Evolutionary conservation across 2,888 invertebrate species (phyloP), one percentile per base, ranked within the genome.

Genomic region (Trimorus sp.): DNA sequence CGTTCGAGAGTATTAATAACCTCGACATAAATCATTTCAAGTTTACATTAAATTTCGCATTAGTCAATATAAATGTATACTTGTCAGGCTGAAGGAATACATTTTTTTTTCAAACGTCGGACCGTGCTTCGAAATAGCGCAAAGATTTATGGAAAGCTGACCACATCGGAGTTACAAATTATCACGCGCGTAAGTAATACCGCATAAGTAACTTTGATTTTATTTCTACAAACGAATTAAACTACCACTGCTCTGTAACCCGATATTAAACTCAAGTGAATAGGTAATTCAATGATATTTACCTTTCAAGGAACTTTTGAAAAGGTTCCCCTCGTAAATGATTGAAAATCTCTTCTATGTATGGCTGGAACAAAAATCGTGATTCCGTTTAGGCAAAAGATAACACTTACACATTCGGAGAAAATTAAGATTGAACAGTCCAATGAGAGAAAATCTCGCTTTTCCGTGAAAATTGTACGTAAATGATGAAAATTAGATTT

Each of bases 331-430:
- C 98, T 92, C 98, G 95, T 92, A 99, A 94, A 92, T 98, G 97
- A 93, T 97, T 98, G 93, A 98, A 99, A 92, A 99, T 99, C 95
- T 99, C 99, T 93, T 98, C 98, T 93, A 99, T 99, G 93, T 99
- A 99, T 90, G 99, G 98, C 98, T 99, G 94, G 86, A 96, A 96
- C 71, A 59, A n/a, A n/a, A n/a, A n/a, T n/a, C n/a, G n/a, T n/a
- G n/a, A n/a, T n/a, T n/a, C n/a, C n/a, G n/a, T n/a, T n/a, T n/a
- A n/a, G n/a, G n/a, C n/a, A n/a, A n/a, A n/a, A n/a, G n/a, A n/a
- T n/a, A n/a, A n/a, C n/a, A n/a, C n/a, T n/a, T n/a, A n/a, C n/a
- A n/a, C n/a, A n/a, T n/a, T n/a, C n/a, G n/a, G n/a, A n/a, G n/a
- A n/a, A n/a, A n/a, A n/a, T n/a, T n/a, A n/a, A n/a, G n/a, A n/a